Base-by-base conservation (phyloP, 1,140 invertebrate genomes). In the Danaus plexippus region DNA sequence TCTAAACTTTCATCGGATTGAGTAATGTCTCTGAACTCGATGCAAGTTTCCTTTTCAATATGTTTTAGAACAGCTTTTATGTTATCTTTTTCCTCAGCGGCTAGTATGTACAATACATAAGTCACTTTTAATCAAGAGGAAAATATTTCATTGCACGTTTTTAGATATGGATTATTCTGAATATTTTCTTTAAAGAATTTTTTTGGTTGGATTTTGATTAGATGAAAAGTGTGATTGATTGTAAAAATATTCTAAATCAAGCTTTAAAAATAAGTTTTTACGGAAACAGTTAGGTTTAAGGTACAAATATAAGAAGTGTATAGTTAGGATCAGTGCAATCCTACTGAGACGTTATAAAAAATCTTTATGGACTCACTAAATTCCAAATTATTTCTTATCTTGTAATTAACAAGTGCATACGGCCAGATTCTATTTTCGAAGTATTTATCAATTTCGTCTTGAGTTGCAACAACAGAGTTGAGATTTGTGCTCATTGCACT, bases 1-100 rank as follows among this genome's bases (percentile, higher is more conserved):
- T 57, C 49, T 15, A 15, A 15, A 47, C 70, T 58, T 11, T 55
- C 48, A 50, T 73, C 55, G 42, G 56, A 45, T 8, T 57, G 53
- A 18, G 15, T 57, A 13, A 51, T 45, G 44, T 84, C 73, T 63
- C 61, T 59, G 43, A 86, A 86, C 59, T 75, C 54, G 49, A 86
- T 69, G 47, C 83, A 86, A 1, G 83, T 86, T 63, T 84, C 80
- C 46, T 77, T 80, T 74, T 80, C 70, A 51, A 86, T 81, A 54
- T 84, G 80, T 46, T 62, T 52, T 22, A 86, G 66, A 2, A 84
- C 83, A 11, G 80, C 71, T 47, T 71, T 61, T n/a, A 86, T 79
- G 41, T 86, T 86, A 68, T 83, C 77, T 54, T 49, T 72, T 73
- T 86, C 83, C 69, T 86, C 83, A 44, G 64, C 50, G 43, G 80